These are phyloP conservation scores for Taeniopygia guttata DNA, from an alignment of 2,797 vertebrate genomes.

Conservation along the genomic window DNA sequence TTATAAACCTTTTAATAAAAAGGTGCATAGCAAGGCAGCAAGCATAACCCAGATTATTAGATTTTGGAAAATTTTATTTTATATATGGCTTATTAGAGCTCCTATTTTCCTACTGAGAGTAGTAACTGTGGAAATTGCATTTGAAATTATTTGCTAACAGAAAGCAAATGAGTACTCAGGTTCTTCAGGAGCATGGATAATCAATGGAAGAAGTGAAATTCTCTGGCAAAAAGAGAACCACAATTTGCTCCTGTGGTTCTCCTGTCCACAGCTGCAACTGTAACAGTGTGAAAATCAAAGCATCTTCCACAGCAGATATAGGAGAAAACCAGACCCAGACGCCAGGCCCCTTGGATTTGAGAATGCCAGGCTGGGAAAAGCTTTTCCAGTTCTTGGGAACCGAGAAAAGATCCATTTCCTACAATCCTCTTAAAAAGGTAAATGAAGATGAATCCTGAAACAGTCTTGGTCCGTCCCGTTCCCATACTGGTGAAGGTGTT, in stretches of 20 bases:
- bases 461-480: accelerated
- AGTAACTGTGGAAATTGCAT: not conserved
- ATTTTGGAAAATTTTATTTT: not conserved
- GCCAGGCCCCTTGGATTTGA: not conserved
- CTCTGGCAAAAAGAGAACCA: not conserved
- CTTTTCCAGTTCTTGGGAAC: not conserved
- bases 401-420: not conserved
- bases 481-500: not conserved
- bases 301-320: not conserved
- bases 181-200: not conserved
- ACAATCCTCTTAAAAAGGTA: not conserved
- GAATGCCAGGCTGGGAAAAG: not conserved
- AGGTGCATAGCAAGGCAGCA: not conserved
- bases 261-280: not conserved
- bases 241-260: not conserved
- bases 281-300: not conserved
- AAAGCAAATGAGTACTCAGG: not conserved
- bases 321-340: not conserved
- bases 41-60: not conserved
- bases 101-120: not conserved
- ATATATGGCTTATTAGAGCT: not conserved
- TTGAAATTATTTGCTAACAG: not conserved
- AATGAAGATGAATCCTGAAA: not conserved
- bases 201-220: not conserved
- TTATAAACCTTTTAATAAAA: not conserved